Evolutionary conservation across 2,797 vertebrate genomes (phyloP).

Genomic region (Alectoris magna): DNA sequence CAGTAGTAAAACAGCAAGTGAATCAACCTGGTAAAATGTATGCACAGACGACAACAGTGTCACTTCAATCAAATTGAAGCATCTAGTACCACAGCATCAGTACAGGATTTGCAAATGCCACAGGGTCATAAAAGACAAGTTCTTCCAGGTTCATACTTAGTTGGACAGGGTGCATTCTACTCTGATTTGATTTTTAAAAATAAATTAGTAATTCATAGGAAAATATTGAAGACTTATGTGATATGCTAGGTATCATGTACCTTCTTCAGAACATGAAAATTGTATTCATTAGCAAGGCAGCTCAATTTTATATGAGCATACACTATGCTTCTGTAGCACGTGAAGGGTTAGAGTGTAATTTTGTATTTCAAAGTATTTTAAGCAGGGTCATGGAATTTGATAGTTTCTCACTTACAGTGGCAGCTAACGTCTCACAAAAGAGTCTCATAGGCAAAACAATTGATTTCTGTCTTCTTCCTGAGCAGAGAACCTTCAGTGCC

Average conservation of each 20-base stretch:
- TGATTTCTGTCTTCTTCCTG: conserved; percentile 49
- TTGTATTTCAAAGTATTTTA: conserved; percentile 5
- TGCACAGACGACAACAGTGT: background rate
- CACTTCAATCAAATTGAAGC: background rate
- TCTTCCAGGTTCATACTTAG: background rate
- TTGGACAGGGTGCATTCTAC: background rate
- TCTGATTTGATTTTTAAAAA: background rate
- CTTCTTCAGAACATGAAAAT: background rate
- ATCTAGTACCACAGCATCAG: background rate
- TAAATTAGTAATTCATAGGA: background rate
- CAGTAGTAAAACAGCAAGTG: background rate
- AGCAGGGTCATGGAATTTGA: background rate
- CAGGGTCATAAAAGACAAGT: background rate
- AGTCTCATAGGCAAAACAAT: conserved; percentile 46
- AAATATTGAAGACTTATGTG: background rate
- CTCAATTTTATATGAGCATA: background rate
- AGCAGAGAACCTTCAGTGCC: conserved; percentile 26
- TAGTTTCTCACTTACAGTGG: conserved; percentile 35
- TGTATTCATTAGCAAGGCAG: background rate
- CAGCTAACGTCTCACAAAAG: conserved; percentile 17
- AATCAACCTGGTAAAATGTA: background rate
- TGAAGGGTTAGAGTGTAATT: background rate
- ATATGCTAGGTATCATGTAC: background rate
- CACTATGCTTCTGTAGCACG: background rate
- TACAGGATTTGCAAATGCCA: background rate